phyloP scores from a whole-genome alignment of 1,140 invertebrate species.

The Tetramorium simillimum region DNA sequence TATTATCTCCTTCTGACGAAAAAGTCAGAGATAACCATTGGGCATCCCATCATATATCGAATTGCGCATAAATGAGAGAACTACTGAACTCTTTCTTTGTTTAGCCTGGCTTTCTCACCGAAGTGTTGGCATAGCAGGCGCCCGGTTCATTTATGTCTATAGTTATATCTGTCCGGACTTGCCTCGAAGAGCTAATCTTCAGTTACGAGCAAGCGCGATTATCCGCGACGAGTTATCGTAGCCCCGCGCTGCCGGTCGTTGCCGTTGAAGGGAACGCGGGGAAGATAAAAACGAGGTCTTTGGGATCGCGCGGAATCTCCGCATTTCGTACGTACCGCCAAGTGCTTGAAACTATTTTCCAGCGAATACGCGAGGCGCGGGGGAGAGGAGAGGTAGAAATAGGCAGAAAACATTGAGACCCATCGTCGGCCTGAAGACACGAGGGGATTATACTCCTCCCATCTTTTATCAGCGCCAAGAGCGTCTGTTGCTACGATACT shows the following conservation, averaged over 20 bases:
- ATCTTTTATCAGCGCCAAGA: conserved; percentile 65
- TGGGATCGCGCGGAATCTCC: conserved; percentile 21
- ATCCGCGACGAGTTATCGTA: conserved; percentile 45
- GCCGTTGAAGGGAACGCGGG: background rate
- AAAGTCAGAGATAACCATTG: background rate
- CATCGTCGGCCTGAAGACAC: conserved; percentile 34
- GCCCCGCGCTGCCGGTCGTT: background rate
- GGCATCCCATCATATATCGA: background rate
- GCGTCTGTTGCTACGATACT: conserved; percentile 61
- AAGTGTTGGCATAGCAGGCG: background rate
- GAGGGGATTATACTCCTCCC: conserved; percentile 16
- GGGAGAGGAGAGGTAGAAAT: background rate
- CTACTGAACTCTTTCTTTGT: background rate
- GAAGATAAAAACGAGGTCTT: conserved; percentile 19
- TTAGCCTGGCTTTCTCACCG: background rate
- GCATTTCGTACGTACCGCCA: conserved; percentile 25
- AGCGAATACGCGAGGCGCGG: background rate
- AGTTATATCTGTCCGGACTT: background rate
- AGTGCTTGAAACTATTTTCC: conserved; percentile 36
- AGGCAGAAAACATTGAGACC: conserved; percentile 22
- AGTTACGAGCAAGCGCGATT: conserved; percentile 33
- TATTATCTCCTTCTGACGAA: background rate
- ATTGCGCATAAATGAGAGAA: background rate
- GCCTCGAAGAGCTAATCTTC: conserved; percentile 38
- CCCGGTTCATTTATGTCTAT: background rate